Evolutionary conservation across 1,140 invertebrate species (phyloP).

Genomic region (Drosophila bipectinata): DNA sequence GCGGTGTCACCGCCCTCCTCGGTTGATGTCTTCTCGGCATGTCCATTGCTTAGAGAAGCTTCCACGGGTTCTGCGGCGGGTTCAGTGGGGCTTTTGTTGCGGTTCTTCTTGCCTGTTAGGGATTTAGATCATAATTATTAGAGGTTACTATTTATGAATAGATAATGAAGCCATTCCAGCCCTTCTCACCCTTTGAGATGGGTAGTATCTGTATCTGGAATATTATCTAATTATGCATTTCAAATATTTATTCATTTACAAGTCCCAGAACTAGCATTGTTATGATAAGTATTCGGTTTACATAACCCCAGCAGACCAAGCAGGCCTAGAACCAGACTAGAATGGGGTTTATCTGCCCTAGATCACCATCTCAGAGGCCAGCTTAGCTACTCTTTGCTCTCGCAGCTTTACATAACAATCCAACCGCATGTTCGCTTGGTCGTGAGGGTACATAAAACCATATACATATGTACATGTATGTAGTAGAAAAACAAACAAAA

Average conservation of each 20-base stretch:
- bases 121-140: not conserved
- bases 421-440: constrained; percentile 9
- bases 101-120: constrained; percentile 68
- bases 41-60: constrained; percentile 58
- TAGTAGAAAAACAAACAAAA: constrained; percentile 57
- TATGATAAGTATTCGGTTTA: not conserved
- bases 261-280: not conserved
- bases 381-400: not conserved
- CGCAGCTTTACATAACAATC: constrained; percentile 58
- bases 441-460: not conserved
- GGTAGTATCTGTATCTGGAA: not conserved
- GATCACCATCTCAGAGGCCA: not conserved
- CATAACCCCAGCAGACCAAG: not conserved
- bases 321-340: not conserved
- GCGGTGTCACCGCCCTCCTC: constrained; percentile 17
- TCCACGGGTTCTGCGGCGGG: constrained; percentile 19
- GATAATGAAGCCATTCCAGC: too few species aligned
- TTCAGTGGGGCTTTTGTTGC: constrained; percentile 66
- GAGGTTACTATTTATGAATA: too few species aligned
- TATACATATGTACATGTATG: constrained; percentile 1
- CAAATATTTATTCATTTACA: not conserved
- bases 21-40: constrained; percentile 36
- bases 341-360: not conserved
- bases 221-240: not conserved
- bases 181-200: not conserved